These are phyloP conservation scores for Stegophylla sp. DNA, from an alignment of 2,888 invertebrate species.

Conservation along the genomic window DNA sequence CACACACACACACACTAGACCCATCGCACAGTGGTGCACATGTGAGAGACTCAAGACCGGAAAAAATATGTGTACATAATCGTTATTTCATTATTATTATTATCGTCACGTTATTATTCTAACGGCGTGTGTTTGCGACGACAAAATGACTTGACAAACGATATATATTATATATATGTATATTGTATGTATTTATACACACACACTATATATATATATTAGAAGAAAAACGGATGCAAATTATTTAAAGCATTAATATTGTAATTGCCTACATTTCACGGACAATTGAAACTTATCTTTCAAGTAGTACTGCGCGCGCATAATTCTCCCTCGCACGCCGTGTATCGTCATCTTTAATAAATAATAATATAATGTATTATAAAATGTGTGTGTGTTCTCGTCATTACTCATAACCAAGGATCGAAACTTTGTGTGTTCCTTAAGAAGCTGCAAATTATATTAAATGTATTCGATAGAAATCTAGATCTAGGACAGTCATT, in stretches of 20 bases:
- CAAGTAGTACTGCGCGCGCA: conserved; percentile 3
- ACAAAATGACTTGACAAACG: conserved; percentile 23
- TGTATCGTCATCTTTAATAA: too few relatives aligned
- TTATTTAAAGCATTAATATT: conserved; percentile 39
- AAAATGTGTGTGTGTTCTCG: too few relatives aligned
- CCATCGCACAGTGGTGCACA: not conserved
- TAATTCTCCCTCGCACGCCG: too few relatives aligned
- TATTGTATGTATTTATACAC: too few relatives aligned
- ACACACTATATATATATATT: not conserved
- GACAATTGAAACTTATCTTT: conserved; percentile 30
- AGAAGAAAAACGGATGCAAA: conserved; percentile 44
- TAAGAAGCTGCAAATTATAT: too few relatives aligned
- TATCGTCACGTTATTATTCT: conserved; percentile 15
- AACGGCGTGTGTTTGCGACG: not conserved
- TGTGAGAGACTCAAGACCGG: conserved; percentile 32
- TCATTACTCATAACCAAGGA: too few relatives aligned
- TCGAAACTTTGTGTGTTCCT: too few relatives aligned
- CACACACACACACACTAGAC: not conserved
- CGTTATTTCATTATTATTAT: conserved; percentile 21
- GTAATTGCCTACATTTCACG: conserved; percentile 51
- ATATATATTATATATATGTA: not conserved
- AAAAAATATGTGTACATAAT: not conserved
- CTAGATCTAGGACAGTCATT: too few relatives aligned
- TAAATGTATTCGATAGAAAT: too few relatives aligned
- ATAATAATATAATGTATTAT: too few relatives aligned